A percentile compares a stretch with the other conserved stretches of the same genome.
Conservation (phyloP, 2,888 invertebrate species). For the Philaethria dido region DNA sequence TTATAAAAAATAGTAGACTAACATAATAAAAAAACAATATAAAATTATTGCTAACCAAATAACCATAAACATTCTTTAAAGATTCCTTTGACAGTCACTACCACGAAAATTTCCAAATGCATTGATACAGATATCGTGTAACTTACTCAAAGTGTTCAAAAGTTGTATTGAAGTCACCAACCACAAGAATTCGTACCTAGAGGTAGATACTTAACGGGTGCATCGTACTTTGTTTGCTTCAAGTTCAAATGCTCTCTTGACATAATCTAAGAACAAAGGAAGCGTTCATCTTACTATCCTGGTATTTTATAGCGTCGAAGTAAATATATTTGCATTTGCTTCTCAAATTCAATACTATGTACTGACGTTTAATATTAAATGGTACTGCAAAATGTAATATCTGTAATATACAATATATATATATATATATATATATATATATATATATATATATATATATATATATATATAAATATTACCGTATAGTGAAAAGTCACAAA, state of each 20-base stretch:
- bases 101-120: too few relatives aligned
- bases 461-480: too few relatives aligned
- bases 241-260: constrained; percentile 40
- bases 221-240: constrained; percentile 31
- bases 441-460: too few relatives aligned
- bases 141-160: not conserved
- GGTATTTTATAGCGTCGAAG: constrained; percentile 33
- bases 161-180: constrained; percentile 18
- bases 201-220: constrained; percentile 31
- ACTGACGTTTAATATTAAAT: not conserved
- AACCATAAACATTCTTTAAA: too few relatives aligned
- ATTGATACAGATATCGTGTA: not conserved
- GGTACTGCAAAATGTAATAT: not conserved
- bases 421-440: too few relatives aligned
- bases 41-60: too few relatives aligned
- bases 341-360: not conserved
- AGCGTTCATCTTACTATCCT: constrained; percentile 31
- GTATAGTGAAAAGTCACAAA: too few relatives aligned
- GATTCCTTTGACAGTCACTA: too few relatives aligned
- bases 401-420: not conserved
- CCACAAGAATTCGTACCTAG: constrained; percentile 21
- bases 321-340: constrained; percentile 38
- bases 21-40: too few relatives aligned
- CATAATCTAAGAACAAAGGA: constrained; percentile 41
- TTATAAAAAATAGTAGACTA: too few relatives aligned